Base-by-base conservation (phyloP, 1,140 invertebrate genomes). In the Adelges cooleyi region DNA sequence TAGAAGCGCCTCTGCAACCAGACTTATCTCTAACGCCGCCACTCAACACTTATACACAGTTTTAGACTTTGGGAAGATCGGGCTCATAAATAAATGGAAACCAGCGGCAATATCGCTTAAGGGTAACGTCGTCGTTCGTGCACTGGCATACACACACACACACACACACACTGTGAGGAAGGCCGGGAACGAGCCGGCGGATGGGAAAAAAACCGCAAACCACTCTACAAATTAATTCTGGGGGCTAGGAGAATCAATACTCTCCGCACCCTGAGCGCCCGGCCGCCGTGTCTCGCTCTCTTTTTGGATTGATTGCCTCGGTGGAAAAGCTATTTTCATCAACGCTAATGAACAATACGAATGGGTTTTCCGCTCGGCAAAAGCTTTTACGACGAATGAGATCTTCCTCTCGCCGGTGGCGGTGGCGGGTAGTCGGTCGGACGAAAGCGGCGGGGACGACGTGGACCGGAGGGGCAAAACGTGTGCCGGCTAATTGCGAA, bases 331-430 rank as follows among this genome's bases (percentile, higher is more conserved):
- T 62, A 62, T 62, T 62, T 62, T 62, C 56, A 62, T 62, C 56
- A 62, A 62, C 56, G 56, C 56, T 62, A 62, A 62, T 62, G 56
- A 62, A 62, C 56, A 62, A 62, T 62, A 62, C 56, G 56, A 62
- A 62, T 62, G 56, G 56, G 56, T 62, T 62, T 62, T 62, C 56
- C 42, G 42, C 56, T 42, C 56, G 56, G 56, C 56, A 48, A 62
- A 62, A 62, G 56, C 56, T 62, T 62, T 62, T 62, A 62, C 56
- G 56, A 62, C 42, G 56, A 62, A 62, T 62, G 56, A 62, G 56
- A 62, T 62, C 56, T 62, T 62, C 42, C 56, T 13, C 38, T 33
- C 38, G 17, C 38, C 22, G 51, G 42, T 10, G 15, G 11, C 9
- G 22, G 54, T 22, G 9, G 27, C 13, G 52, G 25, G 53, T 13